A percentile compares a stretch with the other conserved stretches of the same genome.
phyloP scores from a whole-genome alignment of 2,113 vertebrate species.

The Chamaetylas fuelleborni region DNA sequence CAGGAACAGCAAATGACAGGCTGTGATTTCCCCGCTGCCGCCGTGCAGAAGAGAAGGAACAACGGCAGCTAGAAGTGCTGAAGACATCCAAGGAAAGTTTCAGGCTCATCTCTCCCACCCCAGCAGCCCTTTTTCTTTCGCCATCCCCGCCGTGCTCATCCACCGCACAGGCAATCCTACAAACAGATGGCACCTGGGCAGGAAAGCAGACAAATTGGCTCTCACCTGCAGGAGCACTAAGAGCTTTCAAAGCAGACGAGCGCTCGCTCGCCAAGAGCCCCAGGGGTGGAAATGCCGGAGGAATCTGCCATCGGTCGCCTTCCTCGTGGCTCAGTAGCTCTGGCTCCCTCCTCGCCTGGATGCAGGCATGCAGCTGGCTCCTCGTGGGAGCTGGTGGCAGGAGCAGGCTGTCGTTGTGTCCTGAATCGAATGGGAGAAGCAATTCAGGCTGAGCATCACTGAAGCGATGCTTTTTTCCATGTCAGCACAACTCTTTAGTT shows the following conservation, averaged over 20 bases:
- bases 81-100: neutral
- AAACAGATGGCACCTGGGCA: constrained; percentile 49
- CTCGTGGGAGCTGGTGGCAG: neutral
- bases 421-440: neutral
- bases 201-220: constrained; percentile 46
- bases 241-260: neutral
- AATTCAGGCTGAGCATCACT: neutral
- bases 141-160: neutral
- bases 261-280: neutral
- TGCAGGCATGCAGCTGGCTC: neutral
- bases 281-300: neutral
- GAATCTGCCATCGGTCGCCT: neutral
- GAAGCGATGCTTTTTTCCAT: neutral
- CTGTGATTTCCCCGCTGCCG: constrained; percentile 55
- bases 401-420: accelerated
- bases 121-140: neutral
- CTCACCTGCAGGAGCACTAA: constrained; percentile 31
- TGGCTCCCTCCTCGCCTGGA: neutral
- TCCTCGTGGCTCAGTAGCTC: neutral
- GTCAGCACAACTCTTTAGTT: neutral
- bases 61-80: neutral
- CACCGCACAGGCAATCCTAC: neutral
- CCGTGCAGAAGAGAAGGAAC: neutral
- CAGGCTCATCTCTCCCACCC: neutral
- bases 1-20: constrained; percentile 58